Base-by-base conservation (phyloP, 2,888 invertebrate genomes). In the Cerastoderma edule region DNA sequence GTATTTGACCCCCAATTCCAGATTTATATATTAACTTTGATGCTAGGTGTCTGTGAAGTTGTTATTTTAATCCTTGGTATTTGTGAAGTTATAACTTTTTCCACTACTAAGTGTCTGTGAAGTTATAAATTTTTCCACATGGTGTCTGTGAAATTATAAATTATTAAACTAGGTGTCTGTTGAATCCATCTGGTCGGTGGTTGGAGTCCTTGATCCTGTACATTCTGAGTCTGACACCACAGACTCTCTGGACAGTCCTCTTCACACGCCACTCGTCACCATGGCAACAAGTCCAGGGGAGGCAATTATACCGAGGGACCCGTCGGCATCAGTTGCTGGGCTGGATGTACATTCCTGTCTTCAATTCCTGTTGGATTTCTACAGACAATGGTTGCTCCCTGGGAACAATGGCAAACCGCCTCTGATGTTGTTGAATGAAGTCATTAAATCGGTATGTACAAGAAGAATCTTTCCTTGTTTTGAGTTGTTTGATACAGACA, bases 311-410 rank as follows among this genome's bases (percentile, higher is more conserved):
- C 83, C 78, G 4, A 82, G 85, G 46, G 90, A 90, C 65, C 78
- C 89, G 46, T 89, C 88, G 68, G 86, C 91, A 63, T 89, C 94
- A 63, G 93, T 93, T 65, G 95, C 95, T 57, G 91, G 91, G 16
- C 86, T 99, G 46, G 98, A 99, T 93, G 94, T 98, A 35, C 96
- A 96, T 92, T 99, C 98, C 75, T 99, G 98, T 93, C 93, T 98
- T 67, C 97, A 97, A 91, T 96, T 99, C 90, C 94, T 99, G 24
- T 95, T 98, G 92, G 98, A 99, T 92, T 95, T 98, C 39, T 97
- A 97, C 84, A 95, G 96, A 0, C 97, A 97, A 72, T 95, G 96
- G 95, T 92, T 95, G 77, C 93, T 94, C 66, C 93, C 94, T 16
- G 93, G 94, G 24, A 86, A 89, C 64, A 90, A 80, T 68, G 89